A percentile compares a stretch with the other conserved stretches of the same genome.
Conservation (phyloP, 2,113 vertebrate species). For the Vidua macroura region DNA sequence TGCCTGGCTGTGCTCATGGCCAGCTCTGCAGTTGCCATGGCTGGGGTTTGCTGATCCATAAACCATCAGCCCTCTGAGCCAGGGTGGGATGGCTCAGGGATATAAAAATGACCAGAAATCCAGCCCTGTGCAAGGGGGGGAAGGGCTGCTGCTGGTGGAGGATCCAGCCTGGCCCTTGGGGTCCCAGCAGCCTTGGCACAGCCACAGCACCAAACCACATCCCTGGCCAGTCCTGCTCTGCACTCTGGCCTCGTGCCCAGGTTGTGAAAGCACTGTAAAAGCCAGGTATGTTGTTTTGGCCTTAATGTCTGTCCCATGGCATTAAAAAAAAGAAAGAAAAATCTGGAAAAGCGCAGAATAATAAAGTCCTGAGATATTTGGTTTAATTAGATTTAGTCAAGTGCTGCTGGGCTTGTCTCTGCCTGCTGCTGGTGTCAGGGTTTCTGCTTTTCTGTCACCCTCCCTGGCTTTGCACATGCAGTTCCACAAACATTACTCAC, state of each 20-base stretch:
- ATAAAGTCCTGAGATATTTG: background rate
- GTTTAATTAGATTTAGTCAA: background rate
- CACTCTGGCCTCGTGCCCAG: background rate
- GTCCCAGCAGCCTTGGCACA: background rate
- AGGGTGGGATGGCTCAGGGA: background rate
- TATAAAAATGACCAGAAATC: background rate
- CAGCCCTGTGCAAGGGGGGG: background rate
- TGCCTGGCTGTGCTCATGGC: background rate
- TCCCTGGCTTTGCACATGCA: background rate
- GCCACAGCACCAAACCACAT: background rate
- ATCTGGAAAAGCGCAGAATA: background rate
- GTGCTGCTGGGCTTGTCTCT: background rate
- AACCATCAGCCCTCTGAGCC: background rate
- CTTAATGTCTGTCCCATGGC: background rate
- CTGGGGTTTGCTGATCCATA: background rate
- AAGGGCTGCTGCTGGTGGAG: background rate
- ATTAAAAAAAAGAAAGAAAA: background rate
- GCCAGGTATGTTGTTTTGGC: background rate
- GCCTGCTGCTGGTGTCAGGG: background rate
- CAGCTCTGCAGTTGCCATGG: rapidly evolving
- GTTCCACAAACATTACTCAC: background rate
- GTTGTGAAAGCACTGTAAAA: background rate
- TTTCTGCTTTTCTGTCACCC: background rate
- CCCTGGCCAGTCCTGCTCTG: background rate
- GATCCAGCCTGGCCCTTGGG: background rate